Evolutionary conservation across 2,888 invertebrate genomes (phyloP).

Genomic region (Seladonia tumulorum): DNA sequence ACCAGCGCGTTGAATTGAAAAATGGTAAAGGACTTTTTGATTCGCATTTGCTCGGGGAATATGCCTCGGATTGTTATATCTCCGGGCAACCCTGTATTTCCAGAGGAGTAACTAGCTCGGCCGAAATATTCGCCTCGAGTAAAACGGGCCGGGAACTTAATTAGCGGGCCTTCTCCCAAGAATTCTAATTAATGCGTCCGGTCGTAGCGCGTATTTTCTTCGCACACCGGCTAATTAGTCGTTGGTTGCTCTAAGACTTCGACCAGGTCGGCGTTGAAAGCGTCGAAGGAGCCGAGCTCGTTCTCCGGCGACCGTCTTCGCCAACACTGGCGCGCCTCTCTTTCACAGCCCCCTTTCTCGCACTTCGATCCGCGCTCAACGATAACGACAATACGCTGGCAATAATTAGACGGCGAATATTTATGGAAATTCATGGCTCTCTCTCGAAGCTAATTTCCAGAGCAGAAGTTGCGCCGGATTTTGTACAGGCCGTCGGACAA

Average conservation of each 20-base stretch:
- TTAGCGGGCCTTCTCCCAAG: conserved; percentile 3
- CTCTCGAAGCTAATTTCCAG: neutral
- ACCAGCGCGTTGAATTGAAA: neutral
- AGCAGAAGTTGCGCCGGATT: neutral
- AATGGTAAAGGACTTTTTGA: neutral
- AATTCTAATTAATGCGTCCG: conserved; percentile 16
- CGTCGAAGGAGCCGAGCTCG: neutral
- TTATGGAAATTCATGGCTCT: neutral
- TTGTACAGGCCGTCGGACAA: neutral
- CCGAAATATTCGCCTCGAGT: neutral
- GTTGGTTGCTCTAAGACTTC: conserved; percentile 13
- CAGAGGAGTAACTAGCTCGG: neutral
- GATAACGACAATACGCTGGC: neutral
- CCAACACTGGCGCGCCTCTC: neutral
- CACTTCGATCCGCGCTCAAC: neutral
- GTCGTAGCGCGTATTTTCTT: neutral
- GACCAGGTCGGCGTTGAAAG: conserved; percentile 2
- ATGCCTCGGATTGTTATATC: neutral
- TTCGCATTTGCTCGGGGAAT: neutral
- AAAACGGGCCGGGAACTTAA: neutral
- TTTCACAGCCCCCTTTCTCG: neutral
- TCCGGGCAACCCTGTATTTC: neutral
- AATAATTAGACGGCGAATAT: neutral
- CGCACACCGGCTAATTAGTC: conserved; percentile 25
- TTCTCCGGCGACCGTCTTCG: neutral